Evolutionary conservation across 2,888 invertebrate species (phyloP).

Genomic region (Drosophila antonietae): DNA sequence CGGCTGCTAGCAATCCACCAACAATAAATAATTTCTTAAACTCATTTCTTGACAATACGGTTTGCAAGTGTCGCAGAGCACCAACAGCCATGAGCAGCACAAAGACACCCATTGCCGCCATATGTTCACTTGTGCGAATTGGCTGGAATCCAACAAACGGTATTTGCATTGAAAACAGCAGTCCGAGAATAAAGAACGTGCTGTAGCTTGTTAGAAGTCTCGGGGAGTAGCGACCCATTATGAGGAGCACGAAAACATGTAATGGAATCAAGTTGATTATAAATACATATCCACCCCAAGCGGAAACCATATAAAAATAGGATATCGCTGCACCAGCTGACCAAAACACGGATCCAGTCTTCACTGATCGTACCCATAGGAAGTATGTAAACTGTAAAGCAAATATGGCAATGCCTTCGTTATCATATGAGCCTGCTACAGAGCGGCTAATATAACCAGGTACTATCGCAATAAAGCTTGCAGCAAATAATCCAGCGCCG

Average conservation of each 20-base stretch:
- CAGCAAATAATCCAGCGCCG: constrained; percentile 98
- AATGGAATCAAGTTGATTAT: constrained; percentile 99
- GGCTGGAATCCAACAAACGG: constrained; percentile 99
- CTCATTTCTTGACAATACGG: constrained; percentile 93
- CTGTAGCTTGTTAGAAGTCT: constrained; percentile 97
- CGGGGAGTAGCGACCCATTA: constrained; percentile 98
- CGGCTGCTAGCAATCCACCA: constrained; percentile 91
- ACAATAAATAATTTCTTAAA: constrained; percentile 94
- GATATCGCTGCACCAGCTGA: constrained; percentile 96
- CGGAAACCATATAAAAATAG: constrained; percentile 99
- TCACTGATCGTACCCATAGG: constrained; percentile 98
- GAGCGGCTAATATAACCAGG: constrained; percentile 99
- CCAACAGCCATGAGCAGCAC: constrained; percentile 96
- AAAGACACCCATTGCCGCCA: constrained; percentile 99
- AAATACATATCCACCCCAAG: constrained; percentile 99
- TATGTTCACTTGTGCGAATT: constrained; percentile 99
- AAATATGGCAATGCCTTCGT: constrained; percentile 99
- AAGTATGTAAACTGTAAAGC: constrained; percentile 99
- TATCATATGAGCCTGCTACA: constrained; percentile 99
- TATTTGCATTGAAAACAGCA: constrained; percentile 98
- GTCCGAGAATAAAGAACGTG: constrained; percentile 97
- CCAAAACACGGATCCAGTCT: constrained; percentile 99
- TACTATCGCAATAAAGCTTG: constrained; percentile 99
- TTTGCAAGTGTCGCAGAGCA: constrained; percentile 93
- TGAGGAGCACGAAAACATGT: constrained; percentile 96